phyloP scores from a whole-genome alignment of 2,113 vertebrate genomes.

The Eulacestoma nigropectus region DNA sequence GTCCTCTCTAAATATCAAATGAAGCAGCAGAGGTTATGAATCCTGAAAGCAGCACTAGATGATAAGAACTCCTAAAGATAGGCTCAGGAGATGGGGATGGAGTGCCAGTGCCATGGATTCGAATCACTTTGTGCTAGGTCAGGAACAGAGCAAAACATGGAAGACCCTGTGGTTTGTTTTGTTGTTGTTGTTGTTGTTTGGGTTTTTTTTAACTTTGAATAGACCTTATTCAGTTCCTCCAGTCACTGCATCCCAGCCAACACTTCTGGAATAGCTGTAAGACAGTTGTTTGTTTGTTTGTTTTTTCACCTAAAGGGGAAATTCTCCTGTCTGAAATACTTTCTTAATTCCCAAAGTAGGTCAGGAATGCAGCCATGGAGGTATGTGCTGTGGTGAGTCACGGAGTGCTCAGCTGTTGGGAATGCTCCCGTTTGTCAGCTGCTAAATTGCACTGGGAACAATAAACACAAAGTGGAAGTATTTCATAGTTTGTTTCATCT shows the following conservation, averaged over 20 bases:
- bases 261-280: neutral
- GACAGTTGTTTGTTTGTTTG: neutral
- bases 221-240: no score
- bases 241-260: neutral
- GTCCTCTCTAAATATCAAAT: neutral
- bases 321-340: neutral
- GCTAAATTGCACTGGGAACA: neutral
- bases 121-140: neutral
- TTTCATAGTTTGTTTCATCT: neutral
- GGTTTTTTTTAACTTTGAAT: neutral
- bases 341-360: constrained; percentile 25
- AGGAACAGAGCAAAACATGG: neutral
- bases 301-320: neutral
- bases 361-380: neutral
- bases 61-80: neutral
- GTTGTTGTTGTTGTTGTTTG: neutral
- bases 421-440: neutral
- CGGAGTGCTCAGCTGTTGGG: neutral
- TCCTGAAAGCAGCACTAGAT: neutral
- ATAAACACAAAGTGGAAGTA: neutral
- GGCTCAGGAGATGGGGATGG: neutral
- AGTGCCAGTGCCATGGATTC: neutral
- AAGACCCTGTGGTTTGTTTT: neutral
- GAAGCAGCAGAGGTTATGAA: neutral
- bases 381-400: neutral